Percentiles rank a stretch among this genome's conserved stretches.
Evolutionary conservation across 2,113 vertebrate genomes (phyloP).

Genomic region (Turnix velox): DNA sequence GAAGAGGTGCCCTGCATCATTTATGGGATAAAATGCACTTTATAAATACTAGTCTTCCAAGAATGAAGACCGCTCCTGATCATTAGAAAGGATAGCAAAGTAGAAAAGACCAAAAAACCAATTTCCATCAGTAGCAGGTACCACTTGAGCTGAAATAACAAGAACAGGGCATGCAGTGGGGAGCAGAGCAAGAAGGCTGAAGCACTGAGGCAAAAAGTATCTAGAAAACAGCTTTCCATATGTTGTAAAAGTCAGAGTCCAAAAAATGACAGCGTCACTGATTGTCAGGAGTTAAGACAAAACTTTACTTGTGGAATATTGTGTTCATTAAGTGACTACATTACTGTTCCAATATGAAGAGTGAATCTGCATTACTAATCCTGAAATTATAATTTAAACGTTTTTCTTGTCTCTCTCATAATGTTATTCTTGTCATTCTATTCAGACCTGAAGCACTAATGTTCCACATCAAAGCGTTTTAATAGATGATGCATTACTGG

Average conservation of each 20-base stretch:
- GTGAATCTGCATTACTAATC: background rate
- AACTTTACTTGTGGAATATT: background rate
- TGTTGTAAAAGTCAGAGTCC: background rate
- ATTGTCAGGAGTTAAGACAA: background rate
- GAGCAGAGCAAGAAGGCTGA: background rate
- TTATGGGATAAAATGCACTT: accelerated
- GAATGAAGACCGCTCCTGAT: background rate
- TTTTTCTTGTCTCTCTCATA: background rate
- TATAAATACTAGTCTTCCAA: background rate
- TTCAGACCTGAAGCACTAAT: background rate
- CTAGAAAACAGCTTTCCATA: background rate
- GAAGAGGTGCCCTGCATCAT: background rate
- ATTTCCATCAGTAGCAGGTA: background rate
- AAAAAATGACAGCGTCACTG: background rate
- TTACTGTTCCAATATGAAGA: background rate
- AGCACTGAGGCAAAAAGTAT: background rate
- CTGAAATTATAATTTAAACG: background rate
- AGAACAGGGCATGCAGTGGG: accelerated
- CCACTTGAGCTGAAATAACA: background rate
- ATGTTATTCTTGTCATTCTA: background rate
- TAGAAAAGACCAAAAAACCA: background rate
- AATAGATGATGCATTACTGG: background rate
- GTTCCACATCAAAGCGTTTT: background rate
- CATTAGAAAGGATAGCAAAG: background rate
- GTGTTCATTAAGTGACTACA: background rate